Percentiles rank a stretch among this genome's conserved stretches.
phyloP scores from a whole-genome alignment of 2,113 vertebrate species.

The Pelecanoides urinatrix region DNA sequence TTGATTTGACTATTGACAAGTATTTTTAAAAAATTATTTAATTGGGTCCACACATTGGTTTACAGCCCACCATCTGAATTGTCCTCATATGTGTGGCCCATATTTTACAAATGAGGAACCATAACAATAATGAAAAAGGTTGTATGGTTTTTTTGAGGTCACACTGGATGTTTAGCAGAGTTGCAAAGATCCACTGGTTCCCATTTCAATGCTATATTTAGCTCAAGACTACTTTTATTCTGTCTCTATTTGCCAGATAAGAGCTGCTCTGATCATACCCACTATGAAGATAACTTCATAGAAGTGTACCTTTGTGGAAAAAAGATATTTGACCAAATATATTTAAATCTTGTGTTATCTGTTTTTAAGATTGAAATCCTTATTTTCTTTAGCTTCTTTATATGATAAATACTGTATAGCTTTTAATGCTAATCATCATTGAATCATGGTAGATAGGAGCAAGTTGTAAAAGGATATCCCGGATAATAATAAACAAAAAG shows the following conservation, averaged over 20 bases:
- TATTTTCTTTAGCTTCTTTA: background rate
- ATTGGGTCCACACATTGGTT: background rate
- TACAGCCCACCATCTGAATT: background rate
- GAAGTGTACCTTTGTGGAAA: background rate
- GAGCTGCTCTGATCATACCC: background rate
- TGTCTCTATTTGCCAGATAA: background rate
- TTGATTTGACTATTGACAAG: background rate
- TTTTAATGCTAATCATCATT: conserved; percentile 19
- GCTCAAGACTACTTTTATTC: background rate
- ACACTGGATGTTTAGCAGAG: background rate
- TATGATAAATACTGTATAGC: background rate
- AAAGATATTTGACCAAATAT: background rate
- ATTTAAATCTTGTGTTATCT: background rate
- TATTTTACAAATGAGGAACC: background rate
- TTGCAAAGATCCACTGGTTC: background rate
- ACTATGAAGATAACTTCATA: background rate
- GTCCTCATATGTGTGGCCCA: background rate
- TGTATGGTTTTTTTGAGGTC: background rate
- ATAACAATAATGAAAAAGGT: background rate
- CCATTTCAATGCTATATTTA: background rate
- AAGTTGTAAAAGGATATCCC: background rate
- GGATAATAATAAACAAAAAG: background rate
- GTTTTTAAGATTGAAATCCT: background rate
- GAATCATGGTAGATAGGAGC: background rate
- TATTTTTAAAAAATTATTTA: background rate